A percentile compares a stretch with the other conserved stretches of the same genome.
Conservation (phyloP, 2,888 invertebrate genomes). For the Anticlea derivata region DNA sequence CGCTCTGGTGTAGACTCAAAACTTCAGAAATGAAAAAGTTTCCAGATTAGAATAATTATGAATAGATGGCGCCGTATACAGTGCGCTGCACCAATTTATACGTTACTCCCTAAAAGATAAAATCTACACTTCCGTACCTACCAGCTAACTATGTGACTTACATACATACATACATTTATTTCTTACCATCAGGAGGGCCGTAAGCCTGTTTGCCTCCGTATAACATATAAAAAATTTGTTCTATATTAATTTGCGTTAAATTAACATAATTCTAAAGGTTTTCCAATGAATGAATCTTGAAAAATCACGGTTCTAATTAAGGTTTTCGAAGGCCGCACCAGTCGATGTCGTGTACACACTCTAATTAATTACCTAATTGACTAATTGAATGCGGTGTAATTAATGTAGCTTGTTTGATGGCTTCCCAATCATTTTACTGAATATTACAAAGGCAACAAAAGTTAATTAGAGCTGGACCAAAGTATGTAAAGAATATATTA, state of each 20-base stretch:
- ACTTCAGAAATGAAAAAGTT: slow-evolving; percentile 8
- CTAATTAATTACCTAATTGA: slow-evolving; percentile 37
- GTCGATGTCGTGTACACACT: slow-evolving; percentile 18
- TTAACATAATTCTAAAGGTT: no score
- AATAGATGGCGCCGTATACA: neutral
- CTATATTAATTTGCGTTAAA: no score
- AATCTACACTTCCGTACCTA: no score
- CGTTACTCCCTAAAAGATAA: no score
- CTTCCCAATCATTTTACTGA: slow-evolving; percentile 25
- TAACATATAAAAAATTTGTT: no score
- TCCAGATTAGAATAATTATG: slow-evolving; percentile 3
- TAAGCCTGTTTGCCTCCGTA: no score
- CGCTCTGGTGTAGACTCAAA: slow-evolving; percentile 6
- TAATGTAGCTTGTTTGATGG: slow-evolving; percentile 33
- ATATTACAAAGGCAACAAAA: slow-evolving; percentile 8
- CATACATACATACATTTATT: no score
- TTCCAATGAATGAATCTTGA: slow-evolving; percentile 3
- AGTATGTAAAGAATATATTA: no score
- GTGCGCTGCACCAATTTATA: neutral
- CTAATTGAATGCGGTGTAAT: slow-evolving; percentile 36
- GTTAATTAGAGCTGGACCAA: no score
- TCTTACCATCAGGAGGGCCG: no score
- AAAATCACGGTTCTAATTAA: slow-evolving; percentile 19
- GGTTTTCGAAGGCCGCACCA: slow-evolving; percentile 10
- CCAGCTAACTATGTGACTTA: no score